These are phyloP conservation scores for Mythimna vitellina DNA, from an alignment of 2,888 invertebrate species.

Conservation along the genomic window DNA sequence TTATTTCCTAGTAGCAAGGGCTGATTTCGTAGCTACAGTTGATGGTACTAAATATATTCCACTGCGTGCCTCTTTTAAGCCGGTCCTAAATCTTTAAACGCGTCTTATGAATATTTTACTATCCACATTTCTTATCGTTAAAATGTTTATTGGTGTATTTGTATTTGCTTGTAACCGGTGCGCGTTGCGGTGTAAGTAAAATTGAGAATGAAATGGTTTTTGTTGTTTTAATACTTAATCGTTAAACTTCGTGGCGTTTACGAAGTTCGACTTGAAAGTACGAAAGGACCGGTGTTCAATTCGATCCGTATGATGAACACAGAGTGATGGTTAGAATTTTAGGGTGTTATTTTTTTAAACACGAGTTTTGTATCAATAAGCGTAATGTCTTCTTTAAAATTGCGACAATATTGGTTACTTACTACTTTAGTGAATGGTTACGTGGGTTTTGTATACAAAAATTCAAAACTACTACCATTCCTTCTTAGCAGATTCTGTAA, in stretches of 20 bases:
- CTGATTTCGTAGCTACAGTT: not conserved
- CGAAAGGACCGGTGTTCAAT: not conserved
- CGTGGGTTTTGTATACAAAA: no score
- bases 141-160: slow-evolving; percentile 50
- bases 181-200: slow-evolving; percentile 35
- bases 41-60: slow-evolving; percentile 53
- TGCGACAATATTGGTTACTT: not conserved
- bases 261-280: not conserved
- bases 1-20: slow-evolving; percentile 7
- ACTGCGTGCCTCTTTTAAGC: slow-evolving; percentile 54
- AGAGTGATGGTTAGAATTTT: not conserved
- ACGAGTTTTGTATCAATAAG: not conserved
- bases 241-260: slow-evolving; percentile 24
- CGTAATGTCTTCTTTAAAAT: not conserved
- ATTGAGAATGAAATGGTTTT: slow-evolving; percentile 19
- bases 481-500: not conserved
- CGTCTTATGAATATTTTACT: slow-evolving; percentile 57
- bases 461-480: not conserved
- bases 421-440: not conserved
- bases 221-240: slow-evolving; percentile 28
- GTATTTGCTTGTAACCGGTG: slow-evolving; percentile 33
- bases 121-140: slow-evolving; percentile 46
- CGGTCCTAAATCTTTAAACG: slow-evolving; percentile 57
- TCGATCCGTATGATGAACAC: not conserved
- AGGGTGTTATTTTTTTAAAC: no score